Evolutionary conservation across 2,113 vertebrate species (phyloP), one percentile per base, ranked within the genome.

Genomic region (Pygoscelis antarcticus): DNA sequence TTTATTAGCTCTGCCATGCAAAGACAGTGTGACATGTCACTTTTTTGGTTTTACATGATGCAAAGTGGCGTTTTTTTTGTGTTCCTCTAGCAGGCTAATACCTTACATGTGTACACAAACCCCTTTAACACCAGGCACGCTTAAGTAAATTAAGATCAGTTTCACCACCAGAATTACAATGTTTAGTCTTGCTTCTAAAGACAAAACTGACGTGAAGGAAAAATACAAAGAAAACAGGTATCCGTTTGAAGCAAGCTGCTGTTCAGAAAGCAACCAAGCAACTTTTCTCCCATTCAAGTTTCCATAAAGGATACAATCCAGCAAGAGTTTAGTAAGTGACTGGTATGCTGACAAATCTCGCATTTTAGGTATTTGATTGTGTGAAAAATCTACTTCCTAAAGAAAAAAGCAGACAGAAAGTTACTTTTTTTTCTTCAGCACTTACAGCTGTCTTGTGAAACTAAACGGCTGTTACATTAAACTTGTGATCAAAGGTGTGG

Each of bases 241-340:
- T 17, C 74, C 54, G 2, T 23, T 9, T 21, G 54, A 82, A 77
- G 17, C 20, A 89, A 87, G 52, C 13, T 34, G 58, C 32, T 81
- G 36, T n/a, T 76, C 40, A 72, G 38, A 71, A 18, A 58, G 19
- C 16, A 61, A 83, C 46, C 20, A 23, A 64, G 9, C 4, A 29
- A 15, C 6, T 83, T 57, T 58, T 42, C 10, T 52, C 47, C 66
- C n/a, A 8, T 29, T 60, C 4, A 4, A 1, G 25, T 22, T 36
- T 38, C 49, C 68, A 26, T 44, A 95, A 99, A 99, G 99, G 99
- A 99, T 99, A 99, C 99, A 93, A 83, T 99, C 99, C 97, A 99
- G 97, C 87, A 98, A 96, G 40, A 99, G 98, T 64, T 97, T 98
- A 36, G 89, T 96, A 3, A 99, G 98, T 21, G 96, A 98, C 2